Evolutionary conservation across 2,797 vertebrate species (phyloP).

Genomic region (Channa striata): DNA sequence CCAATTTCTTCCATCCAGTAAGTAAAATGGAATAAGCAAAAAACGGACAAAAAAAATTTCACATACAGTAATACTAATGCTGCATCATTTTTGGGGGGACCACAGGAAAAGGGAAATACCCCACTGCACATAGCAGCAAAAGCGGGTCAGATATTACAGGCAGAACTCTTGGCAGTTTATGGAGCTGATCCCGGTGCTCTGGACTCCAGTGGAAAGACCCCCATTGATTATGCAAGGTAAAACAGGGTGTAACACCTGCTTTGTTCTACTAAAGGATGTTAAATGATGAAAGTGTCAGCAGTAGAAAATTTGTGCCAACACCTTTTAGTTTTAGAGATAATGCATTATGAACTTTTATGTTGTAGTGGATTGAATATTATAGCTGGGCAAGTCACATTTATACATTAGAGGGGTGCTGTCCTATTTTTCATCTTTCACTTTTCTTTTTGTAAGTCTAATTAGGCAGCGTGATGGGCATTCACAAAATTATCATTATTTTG

Average conservation of each 20-base stretch:
- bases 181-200: conserved; percentile 96
- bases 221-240: conserved; percentile 95
- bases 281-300: not conserved
- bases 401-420: no score
- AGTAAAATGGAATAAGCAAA: conserved; percentile 64
- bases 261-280: not conserved
- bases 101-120: conserved; percentile 97
- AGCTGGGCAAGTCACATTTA: no score
- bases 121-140: conserved; percentile 96
- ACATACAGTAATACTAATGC: not conserved
- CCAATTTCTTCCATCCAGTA: conserved; percentile 98
- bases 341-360: not conserved
- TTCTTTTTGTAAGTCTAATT: no score
- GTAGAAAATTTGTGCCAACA: no score
- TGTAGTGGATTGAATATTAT: no score
- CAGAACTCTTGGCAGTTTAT: conserved; percentile 94
- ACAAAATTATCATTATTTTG: no score
- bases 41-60: not conserved
- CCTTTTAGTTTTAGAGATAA: not conserved
- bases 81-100: not conserved
- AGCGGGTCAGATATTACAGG: conserved; percentile 95
- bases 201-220: conserved; percentile 94
- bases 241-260: not conserved
- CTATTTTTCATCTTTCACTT: no score
- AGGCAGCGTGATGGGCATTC: no score